A percentile compares a stretch with the other conserved stretches of the same genome.
Conservation (phyloP, 2,888 invertebrate species). For the Neoascia interrupta region DNA sequence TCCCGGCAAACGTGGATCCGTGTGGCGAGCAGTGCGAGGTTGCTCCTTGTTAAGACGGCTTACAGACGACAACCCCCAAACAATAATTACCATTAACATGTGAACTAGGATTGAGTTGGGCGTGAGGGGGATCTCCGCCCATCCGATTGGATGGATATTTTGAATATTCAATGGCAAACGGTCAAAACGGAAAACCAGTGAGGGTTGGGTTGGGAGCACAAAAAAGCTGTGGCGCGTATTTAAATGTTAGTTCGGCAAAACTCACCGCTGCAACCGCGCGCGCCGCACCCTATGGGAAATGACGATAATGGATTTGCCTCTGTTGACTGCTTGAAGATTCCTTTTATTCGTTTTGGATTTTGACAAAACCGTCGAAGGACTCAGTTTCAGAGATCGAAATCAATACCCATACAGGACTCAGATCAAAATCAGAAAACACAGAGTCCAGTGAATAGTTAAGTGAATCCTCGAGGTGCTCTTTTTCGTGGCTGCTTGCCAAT, state of each 20-base stretch:
- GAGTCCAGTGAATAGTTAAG: slow-evolving; percentile 49
- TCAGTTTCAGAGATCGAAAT: slow-evolving; percentile 56
- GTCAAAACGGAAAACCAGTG: slow-evolving; percentile 36
- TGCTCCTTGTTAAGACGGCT: slow-evolving; percentile 23
- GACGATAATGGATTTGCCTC: slow-evolving; percentile 60
- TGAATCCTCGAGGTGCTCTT: slow-evolving; percentile 65
- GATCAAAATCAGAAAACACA: slow-evolving; percentile 26
- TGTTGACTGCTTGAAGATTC: slow-evolving; percentile 2
- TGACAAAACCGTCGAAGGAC: slow-evolving; percentile 31
- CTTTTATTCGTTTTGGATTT: slow-evolving; percentile 4
- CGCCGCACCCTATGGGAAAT: slow-evolving; percentile 59
- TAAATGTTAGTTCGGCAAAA: slow-evolving; percentile 57
- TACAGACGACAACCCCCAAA: slow-evolving; percentile 7
- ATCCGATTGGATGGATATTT: slow-evolving; percentile 17
- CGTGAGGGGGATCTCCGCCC: slow-evolving; percentile 6
- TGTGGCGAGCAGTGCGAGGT: no score
- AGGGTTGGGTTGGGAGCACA: slow-evolving; percentile 22
- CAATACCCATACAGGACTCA: slow-evolving; percentile 52
- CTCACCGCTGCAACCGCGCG: slow-evolving; percentile 35
- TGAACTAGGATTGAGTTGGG: slow-evolving; percentile 10
- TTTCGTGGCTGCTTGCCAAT: slow-evolving; percentile 61
- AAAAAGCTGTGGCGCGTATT: slow-evolving; percentile 30
- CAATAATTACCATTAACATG: slow-evolving; percentile 52
- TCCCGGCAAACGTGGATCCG: slow-evolving; percentile 17
- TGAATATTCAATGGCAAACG: slow-evolving; percentile 50